Evolutionary conservation across 2,113 vertebrate species (phyloP), one percentile per base, ranked within the genome.

Genomic region (Hyla sarda): DNA sequence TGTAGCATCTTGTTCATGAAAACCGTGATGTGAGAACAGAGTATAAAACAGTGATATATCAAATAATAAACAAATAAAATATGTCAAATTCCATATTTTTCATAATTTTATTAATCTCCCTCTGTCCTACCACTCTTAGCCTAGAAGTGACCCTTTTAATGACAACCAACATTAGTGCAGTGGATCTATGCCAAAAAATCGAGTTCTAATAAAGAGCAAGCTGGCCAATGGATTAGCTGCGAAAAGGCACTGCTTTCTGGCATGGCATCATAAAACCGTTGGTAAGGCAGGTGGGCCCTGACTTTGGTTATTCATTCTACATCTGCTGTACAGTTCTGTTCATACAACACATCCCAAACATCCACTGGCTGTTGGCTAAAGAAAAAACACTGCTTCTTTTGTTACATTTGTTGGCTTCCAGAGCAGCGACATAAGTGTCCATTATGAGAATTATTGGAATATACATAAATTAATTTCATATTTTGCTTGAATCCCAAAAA

Each of bases 301-400:
- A 84, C 78, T 85, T 82, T 2, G 1, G 77, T 83, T 73, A 62
- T 85, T 91, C 2, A 5, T 86, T 82, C 88, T 69, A 84, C 91
- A 93, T 89, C 88, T 92, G 90, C 90, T 88, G 72, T 84, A 88
- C 84, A 88, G 21, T 56, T 62, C 32, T 32, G 41, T 48, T 88
- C 89, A 88, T 87, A 82, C 87, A 82, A 89, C 84, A 79, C 13
- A n/a, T 80, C 82, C 37, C 56, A 41, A 82, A 86, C 76, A 84
- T 86, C 88, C 90, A 54, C 86, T 85, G 45, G 82, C 83, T 82
- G 25, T 69, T 85, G 87, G 14, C 79, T 62, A 62, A 23, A 12
- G 12, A 77, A 89, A 80, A 84, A 88, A 93, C 90, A 92, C 91
- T 88, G 86, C 47, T 0, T 62, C 84, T 58, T 85, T 92, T 93